A percentile compares a stretch with the other conserved stretches of the same genome.
These are phyloP conservation scores for Cyanoramphus novaezelandiae DNA, from an alignment of 2,113 vertebrate species.

Conservation along the genomic window DNA sequence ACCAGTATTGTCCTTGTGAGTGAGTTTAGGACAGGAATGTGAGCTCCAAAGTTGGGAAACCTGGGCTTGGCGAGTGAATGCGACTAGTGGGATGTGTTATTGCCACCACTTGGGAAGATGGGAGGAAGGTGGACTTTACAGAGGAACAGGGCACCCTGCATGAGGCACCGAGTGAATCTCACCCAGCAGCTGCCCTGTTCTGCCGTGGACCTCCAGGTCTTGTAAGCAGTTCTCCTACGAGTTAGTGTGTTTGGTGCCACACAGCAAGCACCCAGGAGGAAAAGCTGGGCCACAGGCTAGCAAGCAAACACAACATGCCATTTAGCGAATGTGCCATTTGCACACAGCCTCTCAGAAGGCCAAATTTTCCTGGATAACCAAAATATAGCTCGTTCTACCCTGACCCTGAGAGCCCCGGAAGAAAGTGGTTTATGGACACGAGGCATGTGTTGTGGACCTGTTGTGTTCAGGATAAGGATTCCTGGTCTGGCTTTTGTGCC, in stretches of 20 bases:
- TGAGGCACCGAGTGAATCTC: accelerated
- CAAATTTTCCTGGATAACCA: neutral
- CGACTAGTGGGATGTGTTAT: neutral
- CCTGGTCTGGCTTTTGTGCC: neutral
- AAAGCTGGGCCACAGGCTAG: neutral
- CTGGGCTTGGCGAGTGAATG: neutral
- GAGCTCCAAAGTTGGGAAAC: neutral
- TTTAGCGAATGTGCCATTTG: neutral
- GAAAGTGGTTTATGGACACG: neutral
- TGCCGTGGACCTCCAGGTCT: neutral
- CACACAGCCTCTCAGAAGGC: neutral
- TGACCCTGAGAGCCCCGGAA: neutral
- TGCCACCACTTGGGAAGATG: neutral
- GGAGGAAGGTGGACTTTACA: neutral
- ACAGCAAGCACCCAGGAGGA: neutral
- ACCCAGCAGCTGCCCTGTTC: neutral
- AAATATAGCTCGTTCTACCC: neutral
- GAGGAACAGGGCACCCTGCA: neutral
- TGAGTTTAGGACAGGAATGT: neutral
- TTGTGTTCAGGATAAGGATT: neutral
- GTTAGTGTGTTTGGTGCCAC: neutral
- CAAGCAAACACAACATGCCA: accelerated
- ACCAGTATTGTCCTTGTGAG: neutral
- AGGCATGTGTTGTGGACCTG: accelerated
- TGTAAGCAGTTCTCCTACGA: accelerated